Conservation (phyloP, 2,113 vertebrate species). For the Seriola rivoliana region DNA sequence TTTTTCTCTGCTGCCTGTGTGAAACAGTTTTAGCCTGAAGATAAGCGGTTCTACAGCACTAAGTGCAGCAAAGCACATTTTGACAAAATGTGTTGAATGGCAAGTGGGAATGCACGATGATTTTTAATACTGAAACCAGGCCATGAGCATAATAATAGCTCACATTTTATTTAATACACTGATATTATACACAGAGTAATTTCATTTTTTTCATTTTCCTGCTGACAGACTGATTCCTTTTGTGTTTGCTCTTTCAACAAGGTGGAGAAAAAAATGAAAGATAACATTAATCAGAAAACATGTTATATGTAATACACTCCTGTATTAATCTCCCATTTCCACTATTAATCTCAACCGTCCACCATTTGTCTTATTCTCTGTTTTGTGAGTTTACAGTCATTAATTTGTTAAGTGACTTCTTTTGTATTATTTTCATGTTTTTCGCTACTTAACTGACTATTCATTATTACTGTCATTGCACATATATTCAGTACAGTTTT, state of each 20-base stretch:
- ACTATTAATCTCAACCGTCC: not conserved
- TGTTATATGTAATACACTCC: not conserved
- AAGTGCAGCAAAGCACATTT: conserved; percentile 34
- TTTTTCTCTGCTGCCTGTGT: conserved; percentile 32
- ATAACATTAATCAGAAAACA: not conserved
- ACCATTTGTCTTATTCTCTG: not conserved
- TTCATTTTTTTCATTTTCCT: conserved; percentile 1
- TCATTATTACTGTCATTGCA: not conserved
- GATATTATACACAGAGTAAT: not conserved
- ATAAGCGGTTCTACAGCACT: conserved; percentile 34
- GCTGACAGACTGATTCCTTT: not conserved
- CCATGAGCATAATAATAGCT: not conserved
- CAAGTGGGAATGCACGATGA: conserved; percentile 11
- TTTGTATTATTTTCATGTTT: not conserved
- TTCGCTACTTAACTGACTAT: too few species aligned
- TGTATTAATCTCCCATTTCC: not conserved
- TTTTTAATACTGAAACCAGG: conserved; percentile 20
- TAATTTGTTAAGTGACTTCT: not conserved
- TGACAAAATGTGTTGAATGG: conserved; percentile 37
- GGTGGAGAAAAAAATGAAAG: not conserved
- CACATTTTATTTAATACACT: conserved; percentile 9
- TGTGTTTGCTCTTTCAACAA: conserved; percentile 18
- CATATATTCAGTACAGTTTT: not conserved
- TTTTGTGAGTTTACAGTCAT: not conserved
- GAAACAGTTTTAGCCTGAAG: conserved; percentile 48